Evolutionary conservation across 2,888 invertebrate species (phyloP), one percentile per base, ranked within the genome.

Genomic region (Pelosia muscerda): DNA sequence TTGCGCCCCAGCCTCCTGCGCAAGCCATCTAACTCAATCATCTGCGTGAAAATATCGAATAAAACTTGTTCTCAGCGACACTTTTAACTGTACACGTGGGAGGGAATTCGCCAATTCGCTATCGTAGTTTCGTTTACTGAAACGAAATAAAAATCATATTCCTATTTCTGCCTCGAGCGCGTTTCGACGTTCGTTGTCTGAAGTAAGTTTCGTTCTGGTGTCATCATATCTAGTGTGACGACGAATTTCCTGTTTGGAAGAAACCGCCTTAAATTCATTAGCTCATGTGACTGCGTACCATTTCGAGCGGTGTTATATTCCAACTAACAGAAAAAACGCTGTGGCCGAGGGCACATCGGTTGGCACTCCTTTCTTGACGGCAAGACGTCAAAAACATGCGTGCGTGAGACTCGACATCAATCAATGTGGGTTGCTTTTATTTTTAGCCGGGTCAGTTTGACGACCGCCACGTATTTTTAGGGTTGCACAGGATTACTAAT

Each of bases 1-100:
- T 94, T 93, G 91, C 92, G 84, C 87, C 86, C 88, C 90, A 88
- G 89, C 92, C 92, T 92, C 92, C 89, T 90, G 90, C 91, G 89
- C 92, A 89, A 89, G 83, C 87, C 87, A 85, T 80, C 91, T 93
- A 94, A 94, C 93, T 92, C 91, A 93, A 94, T 94, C 90, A 91
- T 88, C 87, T 86, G 86, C 88, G 88, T 90, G 88, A 91, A 93
- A 93, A 93, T 92, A 92, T 91, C 89, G 84, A 90, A 92, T 90
- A 90, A 89, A 90, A 90, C 85, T 86, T 86, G 87, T 89, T 84
- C 85, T 84, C 79, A 83, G 86, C 86, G 82, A 89, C 85, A 87
- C 82, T 88, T 88, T 88, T 86, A 88, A 90, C 83, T 84, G 82
- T 85, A 85, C 85, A 86, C 84, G 81, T 84, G 84, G 76, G 80